A percentile compares a stretch with the other conserved stretches of the same genome.
These are phyloP conservation scores for Cybosia mesomella DNA, from an alignment of 2,888 invertebrate genomes.

Conservation along the genomic window DNA sequence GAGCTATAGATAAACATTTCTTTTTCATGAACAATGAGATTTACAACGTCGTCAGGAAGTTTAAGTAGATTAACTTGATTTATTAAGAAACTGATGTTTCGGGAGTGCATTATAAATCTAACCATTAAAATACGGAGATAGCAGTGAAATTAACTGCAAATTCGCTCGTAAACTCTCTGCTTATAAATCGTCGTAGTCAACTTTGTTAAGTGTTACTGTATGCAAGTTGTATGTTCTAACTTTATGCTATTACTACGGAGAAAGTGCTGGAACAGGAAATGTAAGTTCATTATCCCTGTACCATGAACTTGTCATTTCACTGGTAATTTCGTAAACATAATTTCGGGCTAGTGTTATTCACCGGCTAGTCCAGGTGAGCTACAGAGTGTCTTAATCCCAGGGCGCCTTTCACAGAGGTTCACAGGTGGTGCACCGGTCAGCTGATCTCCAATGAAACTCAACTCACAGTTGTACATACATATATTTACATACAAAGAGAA, in stretches of 20 bases:
- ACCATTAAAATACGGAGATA: conserved; percentile 58
- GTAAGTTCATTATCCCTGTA: background rate
- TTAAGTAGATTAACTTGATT: conserved; percentile 47
- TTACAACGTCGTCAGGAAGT: conserved; percentile 24
- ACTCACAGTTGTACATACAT: too few species aligned
- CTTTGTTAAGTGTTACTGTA: conserved; percentile 55
- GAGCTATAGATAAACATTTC: conserved; percentile 21
- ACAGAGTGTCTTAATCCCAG: too few species aligned
- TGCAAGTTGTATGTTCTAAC: conserved; percentile 46
- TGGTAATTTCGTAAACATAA: too few species aligned
- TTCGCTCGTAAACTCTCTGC: conserved; percentile 56
- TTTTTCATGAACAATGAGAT: conserved; percentile 21
- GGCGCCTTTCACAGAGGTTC: too few species aligned
- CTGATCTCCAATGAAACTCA: too few species aligned
- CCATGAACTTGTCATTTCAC: background rate
- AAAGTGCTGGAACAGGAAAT: background rate
- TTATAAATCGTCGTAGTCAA: conserved; percentile 60
- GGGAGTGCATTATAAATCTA: conserved; percentile 56
- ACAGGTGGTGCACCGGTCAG: too few species aligned
- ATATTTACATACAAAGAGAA: too few species aligned
- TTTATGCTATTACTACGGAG: background rate
- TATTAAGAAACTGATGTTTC: conserved; percentile 50
- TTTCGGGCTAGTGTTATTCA: too few species aligned
- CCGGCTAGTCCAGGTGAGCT: too few species aligned
- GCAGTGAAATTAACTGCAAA: conserved; percentile 53